These are phyloP conservation scores for Didymodactylos carnosus DNA, from an alignment of 2,888 invertebrate genomes.

Conservation along the genomic window DNA sequence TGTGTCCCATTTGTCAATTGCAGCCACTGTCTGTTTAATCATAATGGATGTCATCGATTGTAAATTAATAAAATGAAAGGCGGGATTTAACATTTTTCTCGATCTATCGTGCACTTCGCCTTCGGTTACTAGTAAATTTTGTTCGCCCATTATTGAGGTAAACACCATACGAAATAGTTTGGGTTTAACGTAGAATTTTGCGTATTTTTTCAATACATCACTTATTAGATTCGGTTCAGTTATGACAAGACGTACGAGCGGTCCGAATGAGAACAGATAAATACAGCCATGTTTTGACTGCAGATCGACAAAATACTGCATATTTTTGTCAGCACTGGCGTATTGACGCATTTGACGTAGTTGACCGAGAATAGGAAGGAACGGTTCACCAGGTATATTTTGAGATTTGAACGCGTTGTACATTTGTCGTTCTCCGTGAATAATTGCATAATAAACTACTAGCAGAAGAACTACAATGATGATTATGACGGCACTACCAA, in stretches of 20 bases:
- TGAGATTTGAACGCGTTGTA: too few species aligned
- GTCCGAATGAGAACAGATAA: neutral
- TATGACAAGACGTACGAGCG: neutral
- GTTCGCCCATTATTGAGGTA: neutral
- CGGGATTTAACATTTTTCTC: neutral
- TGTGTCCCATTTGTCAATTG: neutral
- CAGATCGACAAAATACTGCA: neutral
- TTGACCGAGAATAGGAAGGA: neutral
- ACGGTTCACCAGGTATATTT: neutral
- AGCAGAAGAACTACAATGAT: too few species aligned
- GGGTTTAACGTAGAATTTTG: neutral
- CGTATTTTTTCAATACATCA: neutral
- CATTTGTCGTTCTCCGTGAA: too few species aligned
- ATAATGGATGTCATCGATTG: neutral
- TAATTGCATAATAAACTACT: too few species aligned
- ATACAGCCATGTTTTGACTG: neutral
- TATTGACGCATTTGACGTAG: neutral
- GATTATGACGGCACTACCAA: too few species aligned
- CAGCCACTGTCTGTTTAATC: neutral
- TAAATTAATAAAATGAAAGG: neutral
- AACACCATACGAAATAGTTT: too few species aligned
- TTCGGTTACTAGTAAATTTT: neutral
- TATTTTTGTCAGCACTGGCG: neutral
- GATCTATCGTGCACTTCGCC: neutral
- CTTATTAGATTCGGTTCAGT: neutral